Percentiles rank a stretch among this genome's conserved stretches.
Conservation (phyloP, 2,113 vertebrate species). For the Turdus rufiventris region DNA sequence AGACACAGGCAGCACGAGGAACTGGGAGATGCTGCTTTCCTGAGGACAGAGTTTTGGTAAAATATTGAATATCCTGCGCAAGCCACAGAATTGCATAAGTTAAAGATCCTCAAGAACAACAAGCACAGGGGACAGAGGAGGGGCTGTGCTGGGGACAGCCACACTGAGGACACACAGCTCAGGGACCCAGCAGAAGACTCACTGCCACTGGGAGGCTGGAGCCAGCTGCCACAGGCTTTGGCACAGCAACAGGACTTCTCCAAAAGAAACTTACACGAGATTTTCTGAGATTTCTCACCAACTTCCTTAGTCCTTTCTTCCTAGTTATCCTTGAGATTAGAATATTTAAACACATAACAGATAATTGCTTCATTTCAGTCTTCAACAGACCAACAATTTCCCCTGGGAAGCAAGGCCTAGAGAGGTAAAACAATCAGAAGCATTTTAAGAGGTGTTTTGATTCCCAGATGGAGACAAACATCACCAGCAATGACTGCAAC, state of each 20-base stretch:
- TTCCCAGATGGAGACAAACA: background rate
- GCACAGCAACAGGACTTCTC: background rate
- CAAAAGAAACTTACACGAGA: background rate
- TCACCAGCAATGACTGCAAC: background rate
- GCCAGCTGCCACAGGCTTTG: conserved; percentile 5
- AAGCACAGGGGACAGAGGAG: background rate
- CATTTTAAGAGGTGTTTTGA: background rate
- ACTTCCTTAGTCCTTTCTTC: background rate
- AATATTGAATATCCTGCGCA: background rate
- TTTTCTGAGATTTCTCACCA: background rate
- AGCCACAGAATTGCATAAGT: conserved; percentile 47
- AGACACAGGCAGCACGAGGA: background rate
- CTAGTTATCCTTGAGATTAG: conserved; percentile 33
- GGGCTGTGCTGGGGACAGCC: background rate
- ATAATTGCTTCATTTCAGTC: background rate
- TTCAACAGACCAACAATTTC: background rate
- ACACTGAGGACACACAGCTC: background rate
- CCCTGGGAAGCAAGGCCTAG: conserved; percentile 39
- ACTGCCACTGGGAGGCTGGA: background rate
- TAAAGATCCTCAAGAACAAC: background rate
- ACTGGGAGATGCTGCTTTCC: background rate
- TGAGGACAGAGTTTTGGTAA: conserved; percentile 47
- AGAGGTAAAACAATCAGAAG: conserved; percentile 7
- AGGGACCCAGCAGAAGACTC: background rate
- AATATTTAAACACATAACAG: background rate